Percentiles rank a stretch among this genome's conserved stretches.
Conservation (phyloP, 2,113 vertebrate genomes). For the Heloderma charlesbogerti region DNA sequence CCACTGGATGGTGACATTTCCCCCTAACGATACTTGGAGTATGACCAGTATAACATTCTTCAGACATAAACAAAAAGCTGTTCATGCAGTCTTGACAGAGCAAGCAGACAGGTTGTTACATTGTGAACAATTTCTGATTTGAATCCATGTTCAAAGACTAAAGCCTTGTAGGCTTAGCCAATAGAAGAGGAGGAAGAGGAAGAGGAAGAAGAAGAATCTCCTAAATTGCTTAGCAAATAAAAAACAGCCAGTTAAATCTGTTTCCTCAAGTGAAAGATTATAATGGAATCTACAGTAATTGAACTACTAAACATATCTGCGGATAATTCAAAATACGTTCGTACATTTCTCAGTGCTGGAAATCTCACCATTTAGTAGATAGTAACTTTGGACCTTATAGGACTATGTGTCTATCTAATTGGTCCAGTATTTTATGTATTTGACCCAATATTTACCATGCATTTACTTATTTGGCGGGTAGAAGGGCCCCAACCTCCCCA, state of each 20-base stretch:
- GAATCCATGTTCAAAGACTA: not conserved
- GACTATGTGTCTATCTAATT: not conserved
- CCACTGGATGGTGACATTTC: conserved; percentile 1
- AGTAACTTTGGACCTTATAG: not conserved
- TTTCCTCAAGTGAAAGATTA: not conserved
- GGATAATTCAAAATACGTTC: not conserved
- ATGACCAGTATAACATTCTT: not conserved
- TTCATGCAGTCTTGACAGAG: not conserved
- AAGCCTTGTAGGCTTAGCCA: not conserved
- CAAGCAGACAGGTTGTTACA: not conserved
- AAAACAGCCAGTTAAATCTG: not conserved
- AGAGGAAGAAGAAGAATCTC: not conserved
- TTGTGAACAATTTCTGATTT: not conserved
- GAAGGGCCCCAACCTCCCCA: not conserved
- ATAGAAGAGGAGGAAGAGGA: not conserved
- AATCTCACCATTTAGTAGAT: not conserved
- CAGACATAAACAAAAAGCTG: not conserved
- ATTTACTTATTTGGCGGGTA: not conserved
- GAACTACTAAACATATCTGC: not conserved
- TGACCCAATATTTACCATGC: not conserved
- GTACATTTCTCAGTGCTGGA: not conserved
- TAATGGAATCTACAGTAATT: not conserved
- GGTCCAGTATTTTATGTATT: no score
- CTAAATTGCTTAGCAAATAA: not conserved
- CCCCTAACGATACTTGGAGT: not conserved